Percentiles rank a stretch among this genome's conserved stretches.
phyloP scores from a whole-genome alignment of 2,113 vertebrate genomes.

The Pseudopodoces humilis region DNA sequence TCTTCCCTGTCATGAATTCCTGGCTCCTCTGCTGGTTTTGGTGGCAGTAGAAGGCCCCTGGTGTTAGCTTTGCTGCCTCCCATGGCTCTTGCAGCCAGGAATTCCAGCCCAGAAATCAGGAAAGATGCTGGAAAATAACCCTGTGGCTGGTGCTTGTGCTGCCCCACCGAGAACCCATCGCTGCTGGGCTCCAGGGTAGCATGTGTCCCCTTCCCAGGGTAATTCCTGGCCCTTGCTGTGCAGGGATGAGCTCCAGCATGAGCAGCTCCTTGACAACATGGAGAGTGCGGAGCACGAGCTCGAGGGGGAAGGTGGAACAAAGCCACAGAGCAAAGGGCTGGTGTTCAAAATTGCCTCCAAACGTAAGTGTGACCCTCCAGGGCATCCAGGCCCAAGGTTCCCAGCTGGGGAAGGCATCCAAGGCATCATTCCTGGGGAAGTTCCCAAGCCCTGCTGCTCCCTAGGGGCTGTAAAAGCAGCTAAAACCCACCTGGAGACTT shows the following conservation, averaged over 20 bases:
- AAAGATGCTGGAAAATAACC: neutral
- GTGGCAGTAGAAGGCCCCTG: neutral
- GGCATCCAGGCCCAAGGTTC: neutral
- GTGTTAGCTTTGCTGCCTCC: neutral
- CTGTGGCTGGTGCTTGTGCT: neutral
- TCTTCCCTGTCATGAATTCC: neutral
- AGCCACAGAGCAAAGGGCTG: constrained; percentile 65
- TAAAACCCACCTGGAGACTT: neutral
- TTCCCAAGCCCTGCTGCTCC: neutral
- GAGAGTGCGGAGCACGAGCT: constrained; percentile 75
- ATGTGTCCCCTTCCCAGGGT: neutral
- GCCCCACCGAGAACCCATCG: neutral
- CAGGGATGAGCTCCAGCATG: constrained; percentile 78
- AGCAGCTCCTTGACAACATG: constrained; percentile 79
- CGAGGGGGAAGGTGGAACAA: constrained; percentile 17
- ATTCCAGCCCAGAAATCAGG: neutral
- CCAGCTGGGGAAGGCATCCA: neutral
- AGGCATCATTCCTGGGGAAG: neutral
- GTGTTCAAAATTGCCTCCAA: constrained; percentile 91
- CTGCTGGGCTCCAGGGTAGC: neutral
- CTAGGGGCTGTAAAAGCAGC: neutral
- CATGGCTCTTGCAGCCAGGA: neutral
- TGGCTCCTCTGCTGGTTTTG: neutral
- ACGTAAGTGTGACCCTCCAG: constrained; percentile 73
- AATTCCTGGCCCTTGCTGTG: neutral